Percentiles rank a stretch among this genome's conserved stretches.
phyloP scores from a whole-genome alignment of 2,797 vertebrate species.

The Spondyliosoma cantharus region DNA sequence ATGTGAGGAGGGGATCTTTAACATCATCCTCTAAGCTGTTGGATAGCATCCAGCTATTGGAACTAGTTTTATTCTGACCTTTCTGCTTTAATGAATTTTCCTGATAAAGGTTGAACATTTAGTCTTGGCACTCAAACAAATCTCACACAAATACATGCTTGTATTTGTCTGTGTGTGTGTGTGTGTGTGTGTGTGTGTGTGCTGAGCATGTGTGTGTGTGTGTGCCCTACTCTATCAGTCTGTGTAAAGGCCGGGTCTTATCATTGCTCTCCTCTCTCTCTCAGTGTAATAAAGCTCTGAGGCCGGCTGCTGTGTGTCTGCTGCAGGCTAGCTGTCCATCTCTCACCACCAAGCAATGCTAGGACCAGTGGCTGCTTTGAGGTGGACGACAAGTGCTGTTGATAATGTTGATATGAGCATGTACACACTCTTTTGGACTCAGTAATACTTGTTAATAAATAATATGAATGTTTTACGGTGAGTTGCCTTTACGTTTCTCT shows the following conservation, averaged over 20 bases:
- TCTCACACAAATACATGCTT: constrained; percentile 49
- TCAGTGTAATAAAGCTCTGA: constrained; percentile 71
- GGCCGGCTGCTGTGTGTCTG: constrained; percentile 56
- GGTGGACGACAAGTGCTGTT: constrained; percentile 45
- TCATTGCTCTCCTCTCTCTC: constrained; percentile 41
- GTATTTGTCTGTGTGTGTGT: constrained; percentile 52
- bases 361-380: constrained; percentile 62
- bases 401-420: constrained; percentile 34
- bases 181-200: background rate
- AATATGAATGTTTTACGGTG: background rate
- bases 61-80: constrained; percentile 75
- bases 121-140: constrained; percentile 62
- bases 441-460: constrained; percentile 1
- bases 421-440: constrained; percentile 26
- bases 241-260: constrained; percentile 65
- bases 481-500: constrained; percentile 16
- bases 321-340: constrained; percentile 67
- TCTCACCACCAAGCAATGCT: constrained; percentile 84
- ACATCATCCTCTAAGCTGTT: background rate
- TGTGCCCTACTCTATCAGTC: constrained; percentile 42
- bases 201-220: constrained; percentile 33
- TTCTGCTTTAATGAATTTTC: constrained; percentile 80
- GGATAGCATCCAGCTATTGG: constrained; percentile 45
- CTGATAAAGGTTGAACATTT: constrained; percentile 75
- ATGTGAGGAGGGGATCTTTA: too few species aligned